Percentiles rank a stretch among this genome's conserved stretches.
Evolutionary conservation across 2,113 vertebrate genomes (phyloP).

Genomic region (Apistogramma diplotaenia): DNA sequence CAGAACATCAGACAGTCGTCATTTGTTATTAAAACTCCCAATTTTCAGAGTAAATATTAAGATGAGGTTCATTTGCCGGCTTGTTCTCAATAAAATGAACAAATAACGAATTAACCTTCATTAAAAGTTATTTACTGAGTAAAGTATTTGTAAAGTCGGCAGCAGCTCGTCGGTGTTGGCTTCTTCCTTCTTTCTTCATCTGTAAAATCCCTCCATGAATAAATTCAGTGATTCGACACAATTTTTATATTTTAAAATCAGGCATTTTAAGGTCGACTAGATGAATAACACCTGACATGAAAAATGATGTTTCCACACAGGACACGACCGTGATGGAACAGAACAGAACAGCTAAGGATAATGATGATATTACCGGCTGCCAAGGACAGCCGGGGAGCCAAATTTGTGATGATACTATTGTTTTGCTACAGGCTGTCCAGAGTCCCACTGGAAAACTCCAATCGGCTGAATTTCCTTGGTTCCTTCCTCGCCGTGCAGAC

Average conservation of each 20-base stretch:
- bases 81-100: neutral
- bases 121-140: neutral
- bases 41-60: neutral
- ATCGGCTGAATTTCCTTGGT: too few species aligned
- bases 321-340: too few species aligned
- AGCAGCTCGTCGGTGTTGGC: neutral
- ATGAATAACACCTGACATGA: too few species aligned
- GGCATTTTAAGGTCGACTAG: neutral
- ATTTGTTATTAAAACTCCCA: neutral
- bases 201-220: neutral
- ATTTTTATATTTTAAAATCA: neutral
- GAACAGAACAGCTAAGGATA: too few species aligned
- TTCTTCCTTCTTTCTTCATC: neutral
- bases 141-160: neutral
- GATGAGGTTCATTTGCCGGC: neutral
- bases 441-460: too few species aligned
- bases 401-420: too few species aligned
- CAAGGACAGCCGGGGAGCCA: too few species aligned
- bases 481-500: too few species aligned
- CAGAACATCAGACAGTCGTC: neutral
- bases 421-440: too few species aligned
- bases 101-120: neutral
- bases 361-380: too few species aligned
- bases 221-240: neutral
- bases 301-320: neutral